phyloP scores from a whole-genome alignment of 2,113 vertebrate species.

The Silurus asotus region DNA sequence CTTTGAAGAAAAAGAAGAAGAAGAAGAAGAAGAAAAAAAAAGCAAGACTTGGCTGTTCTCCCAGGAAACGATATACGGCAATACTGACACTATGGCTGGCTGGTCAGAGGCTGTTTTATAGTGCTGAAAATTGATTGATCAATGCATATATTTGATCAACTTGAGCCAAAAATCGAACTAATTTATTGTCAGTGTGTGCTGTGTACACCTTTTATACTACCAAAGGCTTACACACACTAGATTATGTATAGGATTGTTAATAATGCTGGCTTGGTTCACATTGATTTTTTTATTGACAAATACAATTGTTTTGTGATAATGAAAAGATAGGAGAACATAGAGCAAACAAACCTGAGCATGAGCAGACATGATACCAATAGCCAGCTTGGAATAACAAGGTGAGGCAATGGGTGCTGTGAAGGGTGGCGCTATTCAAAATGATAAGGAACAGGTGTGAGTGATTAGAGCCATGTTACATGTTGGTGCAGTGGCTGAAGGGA shows the following conservation, averaged over 20 bases:
- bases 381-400: too few species aligned
- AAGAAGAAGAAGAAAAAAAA: neutral
- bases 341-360: too few species aligned
- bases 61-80: neutral
- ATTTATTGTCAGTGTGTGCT: neutral
- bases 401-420: too few species aligned
- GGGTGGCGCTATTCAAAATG: too few species aligned
- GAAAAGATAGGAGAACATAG: too few species aligned
- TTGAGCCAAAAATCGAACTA: neutral
- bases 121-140: neutral
- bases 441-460: too few species aligned
- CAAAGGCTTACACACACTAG: neutral
- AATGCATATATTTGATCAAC: neutral
- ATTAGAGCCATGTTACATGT: too few species aligned
- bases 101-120: neutral
- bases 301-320: too few species aligned
- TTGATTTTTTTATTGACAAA: too few species aligned
- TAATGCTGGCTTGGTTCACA: too few species aligned
- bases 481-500: too few species aligned
- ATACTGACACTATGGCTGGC: neutral
- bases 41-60: neutral
- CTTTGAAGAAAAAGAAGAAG: constrained; percentile 65
- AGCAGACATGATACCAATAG: too few species aligned
- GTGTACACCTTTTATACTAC: neutral
- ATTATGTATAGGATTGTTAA: neutral